These are phyloP conservation scores for Xiphophorus maculatus DNA, from an alignment of 2,113 vertebrate species.

Conservation along the genomic window DNA sequence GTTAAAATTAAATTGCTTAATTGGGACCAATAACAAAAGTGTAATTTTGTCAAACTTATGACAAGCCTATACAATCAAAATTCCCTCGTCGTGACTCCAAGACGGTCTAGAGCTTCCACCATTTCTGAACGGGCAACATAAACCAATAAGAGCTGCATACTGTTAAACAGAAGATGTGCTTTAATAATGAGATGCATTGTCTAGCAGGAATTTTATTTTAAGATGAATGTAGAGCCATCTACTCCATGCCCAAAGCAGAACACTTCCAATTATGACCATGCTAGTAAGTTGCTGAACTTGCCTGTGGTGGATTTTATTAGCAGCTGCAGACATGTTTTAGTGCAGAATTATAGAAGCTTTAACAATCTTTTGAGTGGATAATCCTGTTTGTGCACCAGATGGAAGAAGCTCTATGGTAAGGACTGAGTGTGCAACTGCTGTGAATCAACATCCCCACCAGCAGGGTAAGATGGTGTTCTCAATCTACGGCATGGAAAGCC, in stretches of 20 bases:
- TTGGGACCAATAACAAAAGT: not conserved
- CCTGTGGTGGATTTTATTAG: not conserved
- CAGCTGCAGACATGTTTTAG: not conserved
- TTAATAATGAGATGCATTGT: not conserved
- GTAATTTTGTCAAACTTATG: conserved; percentile 34
- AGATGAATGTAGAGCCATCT: conserved; percentile 35
- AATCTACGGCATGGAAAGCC: not conserved
- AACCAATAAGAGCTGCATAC: not conserved
- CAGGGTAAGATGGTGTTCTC: conserved; percentile 29
- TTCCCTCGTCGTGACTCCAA: conserved; percentile 46
- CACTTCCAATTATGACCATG: conserved; percentile 64
- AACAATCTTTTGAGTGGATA: conserved; percentile 4
- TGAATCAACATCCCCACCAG: conserved; percentile 31
- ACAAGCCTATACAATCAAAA: conserved; percentile 42
- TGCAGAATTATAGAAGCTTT: not conserved
- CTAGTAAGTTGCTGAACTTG: conserved; percentile 13
- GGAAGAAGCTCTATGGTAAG: conserved; percentile 67
- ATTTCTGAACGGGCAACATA: conserved; percentile 38
- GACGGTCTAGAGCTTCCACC: not conserved
- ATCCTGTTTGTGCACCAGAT: conserved; percentile 55
- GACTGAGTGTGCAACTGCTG: conserved; percentile 68
- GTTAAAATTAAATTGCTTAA: not conserved
- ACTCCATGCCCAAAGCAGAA: conserved; percentile 51
- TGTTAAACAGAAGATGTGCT: not conserved
- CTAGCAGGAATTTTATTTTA: conserved; percentile 68